These are phyloP conservation scores for Riparia riparia DNA, from an alignment of 2,113 vertebrate species.

Conservation along the genomic window DNA sequence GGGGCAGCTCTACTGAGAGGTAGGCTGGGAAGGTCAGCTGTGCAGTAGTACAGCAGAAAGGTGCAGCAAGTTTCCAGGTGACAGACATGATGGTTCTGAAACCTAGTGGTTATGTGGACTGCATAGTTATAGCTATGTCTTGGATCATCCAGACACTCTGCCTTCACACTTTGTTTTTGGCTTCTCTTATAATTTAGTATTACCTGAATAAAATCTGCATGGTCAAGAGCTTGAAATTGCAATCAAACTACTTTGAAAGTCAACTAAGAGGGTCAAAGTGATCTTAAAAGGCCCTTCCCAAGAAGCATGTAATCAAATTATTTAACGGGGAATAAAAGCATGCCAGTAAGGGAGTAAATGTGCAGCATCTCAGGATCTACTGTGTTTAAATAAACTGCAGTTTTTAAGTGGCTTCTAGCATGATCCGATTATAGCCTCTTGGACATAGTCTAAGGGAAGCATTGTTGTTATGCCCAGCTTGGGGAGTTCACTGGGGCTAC, in stretches of 20 bases:
- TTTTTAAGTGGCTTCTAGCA: neutral
- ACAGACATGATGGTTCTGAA: neutral
- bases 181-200: neutral
- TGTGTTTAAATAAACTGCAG: neutral
- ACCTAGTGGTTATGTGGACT: neutral
- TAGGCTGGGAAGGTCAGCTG: neutral
- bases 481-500: neutral
- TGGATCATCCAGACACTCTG: neutral
- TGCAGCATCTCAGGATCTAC: neutral
- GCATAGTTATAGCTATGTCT: neutral
- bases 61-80: neutral
- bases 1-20: neutral
- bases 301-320: neutral
- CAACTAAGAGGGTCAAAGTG: neutral
- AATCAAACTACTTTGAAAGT: neutral
- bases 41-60: neutral
- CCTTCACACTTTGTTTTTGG: neutral
- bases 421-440: neutral
- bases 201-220: neutral
- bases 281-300: neutral
- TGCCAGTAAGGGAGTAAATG: neutral
- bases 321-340: neutral
- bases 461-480: fast-evolving
- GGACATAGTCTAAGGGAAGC: neutral
- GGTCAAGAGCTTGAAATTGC: neutral